These are phyloP conservation scores for Noctilio leporinus DNA, from an alignment of 2,113 vertebrate genomes.

Conservation along the genomic window DNA sequence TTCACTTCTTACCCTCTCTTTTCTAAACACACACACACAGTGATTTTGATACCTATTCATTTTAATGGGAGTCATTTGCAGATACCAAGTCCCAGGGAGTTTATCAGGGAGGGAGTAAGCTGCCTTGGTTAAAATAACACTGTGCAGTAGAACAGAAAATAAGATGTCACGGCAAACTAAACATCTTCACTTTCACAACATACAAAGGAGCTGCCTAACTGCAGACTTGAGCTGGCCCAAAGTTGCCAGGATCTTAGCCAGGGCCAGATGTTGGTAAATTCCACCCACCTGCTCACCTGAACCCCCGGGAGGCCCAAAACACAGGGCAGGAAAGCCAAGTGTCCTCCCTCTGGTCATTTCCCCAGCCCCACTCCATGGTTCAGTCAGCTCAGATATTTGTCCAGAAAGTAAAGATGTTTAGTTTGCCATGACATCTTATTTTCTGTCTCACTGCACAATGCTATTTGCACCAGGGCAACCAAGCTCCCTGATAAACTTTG, in stretches of 20 bases:
- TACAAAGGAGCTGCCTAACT: constrained; percentile 59
- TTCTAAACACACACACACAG: neutral
- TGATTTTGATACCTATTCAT: constrained; percentile 52
- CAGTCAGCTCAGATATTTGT: constrained; percentile 75
- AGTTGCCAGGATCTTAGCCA: neutral
- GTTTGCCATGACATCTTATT: constrained; percentile 82
- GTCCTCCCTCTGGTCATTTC: neutral
- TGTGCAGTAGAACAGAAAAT: constrained; percentile 85
- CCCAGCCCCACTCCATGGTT: constrained; percentile 50
- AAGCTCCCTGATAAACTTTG: constrained; percentile 76
- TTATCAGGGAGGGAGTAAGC: constrained; percentile 72
- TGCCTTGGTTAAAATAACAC: constrained; percentile 79
- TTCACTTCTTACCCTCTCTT: neutral
- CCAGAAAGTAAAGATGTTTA: constrained; percentile 77
- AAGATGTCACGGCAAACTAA: constrained; percentile 81
- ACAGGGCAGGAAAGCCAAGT: neutral
- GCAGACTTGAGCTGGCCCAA: neutral
- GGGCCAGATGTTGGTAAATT: neutral
- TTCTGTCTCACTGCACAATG: constrained; percentile 83
- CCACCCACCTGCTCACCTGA: constrained; percentile 27
- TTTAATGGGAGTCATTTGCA: constrained; percentile 71
- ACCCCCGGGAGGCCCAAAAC: constrained; percentile 23
- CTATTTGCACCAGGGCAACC: constrained; percentile 78
- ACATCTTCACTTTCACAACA: constrained; percentile 75
- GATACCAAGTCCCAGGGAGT: constrained; percentile 69